Percentiles rank a stretch among this genome's conserved stretches.
Evolutionary conservation across 2,113 vertebrate species (phyloP).

Genomic region (Lepus europaeus): DNA sequence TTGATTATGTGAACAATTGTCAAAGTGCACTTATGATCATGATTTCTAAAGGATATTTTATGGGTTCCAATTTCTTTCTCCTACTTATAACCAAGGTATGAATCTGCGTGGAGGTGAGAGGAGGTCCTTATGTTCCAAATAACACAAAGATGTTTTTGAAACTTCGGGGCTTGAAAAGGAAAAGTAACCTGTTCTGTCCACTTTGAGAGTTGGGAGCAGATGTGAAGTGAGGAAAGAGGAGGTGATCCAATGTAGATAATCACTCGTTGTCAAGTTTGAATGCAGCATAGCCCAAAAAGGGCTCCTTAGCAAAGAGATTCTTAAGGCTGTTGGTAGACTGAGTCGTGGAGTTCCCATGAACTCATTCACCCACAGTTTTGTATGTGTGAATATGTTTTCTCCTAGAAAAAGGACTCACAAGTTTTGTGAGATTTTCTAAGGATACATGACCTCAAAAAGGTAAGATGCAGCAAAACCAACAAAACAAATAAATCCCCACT

Average conservation of each 20-base stretch:
- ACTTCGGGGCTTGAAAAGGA: background rate
- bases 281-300: background rate
- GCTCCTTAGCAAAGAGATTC: background rate
- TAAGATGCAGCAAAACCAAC: background rate
- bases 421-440: slow-evolving; percentile 1
- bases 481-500: background rate
- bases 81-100: background rate
- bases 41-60: background rate
- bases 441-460: background rate
- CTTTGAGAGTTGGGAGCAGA: background rate
- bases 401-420: background rate
- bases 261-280: background rate
- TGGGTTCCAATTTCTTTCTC: background rate
- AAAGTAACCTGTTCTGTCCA: background rate
- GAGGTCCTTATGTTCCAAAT: background rate
- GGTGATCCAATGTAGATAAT: background rate
- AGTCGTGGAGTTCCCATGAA: background rate
- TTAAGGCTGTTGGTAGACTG: background rate
- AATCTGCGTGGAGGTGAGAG: background rate
- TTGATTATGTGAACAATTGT: background rate
- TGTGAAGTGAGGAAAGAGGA: background rate
- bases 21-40: background rate
- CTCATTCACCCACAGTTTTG: background rate
- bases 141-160: background rate
- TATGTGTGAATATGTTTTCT: background rate